A percentile compares a stretch with the other conserved stretches of the same genome.
phyloP scores from a whole-genome alignment of 2,888 invertebrate species.

The Hyles lineata region DNA sequence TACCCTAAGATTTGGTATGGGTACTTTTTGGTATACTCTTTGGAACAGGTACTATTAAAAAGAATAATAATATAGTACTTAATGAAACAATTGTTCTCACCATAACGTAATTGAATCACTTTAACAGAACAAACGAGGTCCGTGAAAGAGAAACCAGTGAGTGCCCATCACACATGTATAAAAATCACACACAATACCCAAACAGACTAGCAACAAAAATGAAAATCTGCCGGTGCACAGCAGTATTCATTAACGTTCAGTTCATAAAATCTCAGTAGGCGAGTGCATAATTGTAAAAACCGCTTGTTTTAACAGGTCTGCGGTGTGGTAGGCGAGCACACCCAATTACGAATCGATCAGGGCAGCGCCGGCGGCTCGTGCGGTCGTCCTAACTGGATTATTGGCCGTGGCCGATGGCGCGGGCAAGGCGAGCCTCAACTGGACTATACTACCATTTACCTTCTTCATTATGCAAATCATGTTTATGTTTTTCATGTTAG shows the following conservation, averaged over 20 bases:
- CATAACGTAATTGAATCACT: no score
- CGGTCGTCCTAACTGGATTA: slow-evolving; percentile 77
- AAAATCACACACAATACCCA: neutral
- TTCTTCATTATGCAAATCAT: neutral
- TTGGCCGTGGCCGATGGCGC: slow-evolving; percentile 47
- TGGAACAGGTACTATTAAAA: no score
- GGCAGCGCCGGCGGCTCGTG: slow-evolving; percentile 64
- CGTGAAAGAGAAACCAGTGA: no score
- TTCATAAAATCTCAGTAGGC: slow-evolving; percentile 18
- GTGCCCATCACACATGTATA: no score
- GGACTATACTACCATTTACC: no score
- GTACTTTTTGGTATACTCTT: no score
- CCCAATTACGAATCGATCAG: slow-evolving; percentile 80
- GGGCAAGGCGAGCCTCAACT: slow-evolving; percentile 29
- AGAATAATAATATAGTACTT: no score
- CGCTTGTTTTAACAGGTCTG: slow-evolving; percentile 51
- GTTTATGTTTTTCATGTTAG: neutral
- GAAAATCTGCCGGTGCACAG: no score
- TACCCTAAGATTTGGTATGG: no score
- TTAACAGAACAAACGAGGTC: no score
- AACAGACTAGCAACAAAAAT: neutral
- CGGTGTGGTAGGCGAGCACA: slow-evolving; percentile 67
- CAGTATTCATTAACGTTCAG: neutral
- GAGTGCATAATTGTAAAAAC: slow-evolving; percentile 15
- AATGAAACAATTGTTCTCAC: no score